Evolutionary conservation across 1,140 invertebrate species (phyloP).

Genomic region (Drosophila kepulauana): DNA sequence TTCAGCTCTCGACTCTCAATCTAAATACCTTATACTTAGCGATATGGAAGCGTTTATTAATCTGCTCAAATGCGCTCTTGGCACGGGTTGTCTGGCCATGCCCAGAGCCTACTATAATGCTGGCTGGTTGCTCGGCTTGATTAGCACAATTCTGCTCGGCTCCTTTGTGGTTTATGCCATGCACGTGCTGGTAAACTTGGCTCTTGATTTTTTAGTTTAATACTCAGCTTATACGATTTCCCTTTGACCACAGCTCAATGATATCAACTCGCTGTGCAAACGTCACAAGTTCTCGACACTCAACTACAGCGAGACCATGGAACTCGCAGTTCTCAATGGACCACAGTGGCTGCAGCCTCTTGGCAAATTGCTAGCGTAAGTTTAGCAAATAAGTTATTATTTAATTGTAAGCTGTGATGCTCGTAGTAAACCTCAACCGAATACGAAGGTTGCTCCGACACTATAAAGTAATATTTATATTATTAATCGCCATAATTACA

Average conservation of each 20-base stretch:
- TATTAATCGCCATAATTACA: too few relatives aligned
- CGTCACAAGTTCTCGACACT: constrained; percentile 18
- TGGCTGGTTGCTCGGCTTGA: constrained; percentile 57
- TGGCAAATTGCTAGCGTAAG: constrained; percentile 47
- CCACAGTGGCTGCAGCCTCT: constrained; percentile 33
- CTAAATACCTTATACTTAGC: constrained; percentile 19
- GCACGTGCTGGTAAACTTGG: constrained; percentile 56
- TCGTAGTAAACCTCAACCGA: too few relatives aligned
- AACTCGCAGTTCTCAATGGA: constrained; percentile 47
- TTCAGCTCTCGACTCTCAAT: neutral
- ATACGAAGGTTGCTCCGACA: too few relatives aligned
- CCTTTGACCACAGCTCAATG: constrained; percentile 31
- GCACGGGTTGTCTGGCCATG: constrained; percentile 69
- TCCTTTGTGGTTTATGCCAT: constrained; percentile 52
- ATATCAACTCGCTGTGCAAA: constrained; percentile 22
- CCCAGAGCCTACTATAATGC: constrained; percentile 45
- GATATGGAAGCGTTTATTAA: constrained; percentile 58
- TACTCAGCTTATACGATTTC: neutral
- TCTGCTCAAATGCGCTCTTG: constrained; percentile 58
- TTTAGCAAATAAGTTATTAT: neutral
- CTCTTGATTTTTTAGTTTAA: neutral
- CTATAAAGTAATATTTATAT: too few relatives aligned
- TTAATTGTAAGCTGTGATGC: neutral
- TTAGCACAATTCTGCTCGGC: constrained; percentile 41
- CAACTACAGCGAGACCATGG: constrained; percentile 56